These are phyloP conservation scores for Pangasius mekongensis DNA, from an alignment of 2,797 vertebrate species.

Conservation along the genomic window DNA sequence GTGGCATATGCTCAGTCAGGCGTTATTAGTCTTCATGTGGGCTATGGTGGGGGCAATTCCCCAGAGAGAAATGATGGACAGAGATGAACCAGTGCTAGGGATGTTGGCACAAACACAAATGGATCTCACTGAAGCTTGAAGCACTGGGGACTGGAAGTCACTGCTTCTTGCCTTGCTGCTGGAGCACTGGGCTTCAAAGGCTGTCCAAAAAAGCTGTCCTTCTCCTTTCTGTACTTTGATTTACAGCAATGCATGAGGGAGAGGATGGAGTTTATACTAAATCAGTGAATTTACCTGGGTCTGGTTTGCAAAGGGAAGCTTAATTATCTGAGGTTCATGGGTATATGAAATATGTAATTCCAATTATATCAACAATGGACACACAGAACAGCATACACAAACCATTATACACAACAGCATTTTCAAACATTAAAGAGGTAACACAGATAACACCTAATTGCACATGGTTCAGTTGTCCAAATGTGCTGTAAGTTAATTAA, in stretches of 20 bases:
- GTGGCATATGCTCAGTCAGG: slow-evolving; percentile 15
- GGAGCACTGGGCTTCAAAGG: background rate
- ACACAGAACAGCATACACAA: background rate
- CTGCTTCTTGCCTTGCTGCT: background rate
- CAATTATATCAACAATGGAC: background rate
- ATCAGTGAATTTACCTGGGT: background rate
- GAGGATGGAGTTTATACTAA: background rate
- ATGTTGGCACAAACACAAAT: slow-evolving; percentile 23
- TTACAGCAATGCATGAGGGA: background rate
- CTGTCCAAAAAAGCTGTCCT: background rate
- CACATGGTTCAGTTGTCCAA: background rate
- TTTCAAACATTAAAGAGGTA: background rate
- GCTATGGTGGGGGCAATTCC: background rate
- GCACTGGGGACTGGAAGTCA: slow-evolving; percentile 3
- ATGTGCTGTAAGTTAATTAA: background rate
- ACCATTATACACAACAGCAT: too few relatives aligned
- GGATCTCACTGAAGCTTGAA: slow-evolving; percentile 18
- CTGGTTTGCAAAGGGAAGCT: background rate
- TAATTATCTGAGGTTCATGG: background rate
- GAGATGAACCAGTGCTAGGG: slow-evolving; percentile 9
- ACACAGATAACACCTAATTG: background rate
- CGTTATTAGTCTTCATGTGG: slow-evolving; percentile 4
- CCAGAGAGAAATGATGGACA: background rate
- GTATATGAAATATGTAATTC: background rate
- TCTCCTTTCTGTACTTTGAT: background rate